These are phyloP conservation scores for Eupeodes corollae DNA, from an alignment of 1,140 invertebrate species.

Conservation along the genomic window DNA sequence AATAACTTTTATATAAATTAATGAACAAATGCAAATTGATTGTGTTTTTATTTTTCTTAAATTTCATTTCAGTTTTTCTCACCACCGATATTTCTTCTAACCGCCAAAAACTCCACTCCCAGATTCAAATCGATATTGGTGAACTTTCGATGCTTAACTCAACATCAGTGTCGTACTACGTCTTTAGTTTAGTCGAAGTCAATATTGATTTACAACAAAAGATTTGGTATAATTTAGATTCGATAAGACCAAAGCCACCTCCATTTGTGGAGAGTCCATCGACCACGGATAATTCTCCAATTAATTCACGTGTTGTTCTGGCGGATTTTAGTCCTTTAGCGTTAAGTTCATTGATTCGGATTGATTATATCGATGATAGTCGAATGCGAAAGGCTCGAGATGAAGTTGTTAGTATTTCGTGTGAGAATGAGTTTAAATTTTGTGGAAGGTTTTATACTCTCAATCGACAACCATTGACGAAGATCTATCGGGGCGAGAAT, in stretches of 20 bases:
- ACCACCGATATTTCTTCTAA: slow-evolving; percentile 25
- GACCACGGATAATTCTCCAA: slow-evolving; percentile 23
- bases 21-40: too few relatives aligned
- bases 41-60: neutral
- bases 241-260: slow-evolving; percentile 11
- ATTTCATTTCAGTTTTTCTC: slow-evolving; percentile 26
- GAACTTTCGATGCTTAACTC: slow-evolving; percentile 26
- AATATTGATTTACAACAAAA: slow-evolving; percentile 28
- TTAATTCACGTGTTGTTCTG: slow-evolving; percentile 11
- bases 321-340: slow-evolving; percentile 2
- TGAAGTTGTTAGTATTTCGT: slow-evolving; percentile 21
- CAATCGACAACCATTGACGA: slow-evolving; percentile 20
- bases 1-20: neutral
- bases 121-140: slow-evolving; percentile 33
- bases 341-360: slow-evolving; percentile 20
- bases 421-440: slow-evolving; percentile 20
- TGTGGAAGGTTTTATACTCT: slow-evolving; percentile 27
- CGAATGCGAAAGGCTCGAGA: slow-evolving; percentile 29
- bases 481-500: slow-evolving; percentile 31
- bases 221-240: slow-evolving; percentile 29
- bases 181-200: slow-evolving; percentile 27
- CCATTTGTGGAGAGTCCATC: neutral
- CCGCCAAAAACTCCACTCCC: slow-evolving; percentile 28
- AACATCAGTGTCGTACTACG: slow-evolving; percentile 26
- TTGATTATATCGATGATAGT: slow-evolving; percentile 32